phyloP scores from a whole-genome alignment of 2,113 vertebrate species.

The Tetraodon nigroviridis region DNA sequence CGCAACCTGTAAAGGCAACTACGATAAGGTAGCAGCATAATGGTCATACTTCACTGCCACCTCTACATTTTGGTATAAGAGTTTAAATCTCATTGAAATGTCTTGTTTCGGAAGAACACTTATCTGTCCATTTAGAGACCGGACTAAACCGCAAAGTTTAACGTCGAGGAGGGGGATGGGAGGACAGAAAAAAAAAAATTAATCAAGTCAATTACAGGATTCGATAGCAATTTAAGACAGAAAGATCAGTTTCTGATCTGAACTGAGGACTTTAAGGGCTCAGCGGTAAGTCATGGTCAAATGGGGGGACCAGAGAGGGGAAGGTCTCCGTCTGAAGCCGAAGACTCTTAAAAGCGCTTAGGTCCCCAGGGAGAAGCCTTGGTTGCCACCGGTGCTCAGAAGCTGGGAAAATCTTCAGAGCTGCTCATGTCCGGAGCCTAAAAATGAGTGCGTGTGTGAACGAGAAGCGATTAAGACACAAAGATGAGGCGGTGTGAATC shows the following conservation, averaged over 20 bases:
- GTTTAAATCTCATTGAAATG: constrained; percentile 63
- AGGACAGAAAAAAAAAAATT: constrained; percentile 28
- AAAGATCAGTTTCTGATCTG: constrained; percentile 46
- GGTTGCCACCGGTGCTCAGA: constrained; percentile 91
- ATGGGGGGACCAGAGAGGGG: constrained; percentile 24
- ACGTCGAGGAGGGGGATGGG: constrained; percentile 31
- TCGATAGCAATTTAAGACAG: constrained; percentile 59
- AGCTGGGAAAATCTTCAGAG: constrained; percentile 97
- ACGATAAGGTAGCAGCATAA: constrained; percentile 64
- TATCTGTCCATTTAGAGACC: constrained; percentile 1
- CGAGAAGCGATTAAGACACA: too few species aligned
- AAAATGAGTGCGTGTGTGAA: too few species aligned
- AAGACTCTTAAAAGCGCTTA: constrained; percentile 80
- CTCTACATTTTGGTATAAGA: constrained; percentile 63
- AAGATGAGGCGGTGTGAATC: too few species aligned
- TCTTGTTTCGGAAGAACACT: constrained; percentile 30
- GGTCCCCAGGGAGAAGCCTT: constrained; percentile 95
- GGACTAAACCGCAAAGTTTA: constrained; percentile 34
- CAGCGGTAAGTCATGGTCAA: constrained; percentile 67
- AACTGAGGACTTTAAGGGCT: constrained; percentile 62
- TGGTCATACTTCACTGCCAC: constrained; percentile 51
- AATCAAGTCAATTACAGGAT: constrained; percentile 54
- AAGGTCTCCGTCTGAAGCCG: constrained; percentile 43
- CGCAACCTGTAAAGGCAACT: constrained; percentile 74
- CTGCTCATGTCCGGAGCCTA: constrained; percentile 98